phyloP scores from a whole-genome alignment of 2,888 invertebrate genomes.

The Suillia variegata region DNA sequence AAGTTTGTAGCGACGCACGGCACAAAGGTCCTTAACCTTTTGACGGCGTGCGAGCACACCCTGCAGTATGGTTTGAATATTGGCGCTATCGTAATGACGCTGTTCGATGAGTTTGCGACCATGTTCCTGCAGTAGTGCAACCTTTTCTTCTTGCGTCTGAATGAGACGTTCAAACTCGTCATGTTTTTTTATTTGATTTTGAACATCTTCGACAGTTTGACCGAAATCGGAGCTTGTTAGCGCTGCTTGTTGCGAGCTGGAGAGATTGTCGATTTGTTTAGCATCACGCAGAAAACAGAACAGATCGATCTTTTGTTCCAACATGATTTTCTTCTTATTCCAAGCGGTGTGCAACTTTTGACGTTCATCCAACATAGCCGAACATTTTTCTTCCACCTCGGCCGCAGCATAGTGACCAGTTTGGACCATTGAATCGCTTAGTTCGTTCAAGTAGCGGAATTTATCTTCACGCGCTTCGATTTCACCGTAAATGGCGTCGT shows the following conservation, averaged over 20 bases:
- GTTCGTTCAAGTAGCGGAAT: constrained; percentile 74
- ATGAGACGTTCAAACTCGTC: constrained; percentile 93
- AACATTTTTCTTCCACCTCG: constrained; percentile 81
- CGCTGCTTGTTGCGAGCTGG: constrained; percentile 85
- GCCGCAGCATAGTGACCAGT: constrained; percentile 80
- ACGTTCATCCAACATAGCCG: constrained; percentile 77
- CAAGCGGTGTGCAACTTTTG: constrained; percentile 81
- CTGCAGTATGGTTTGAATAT: constrained; percentile 76
- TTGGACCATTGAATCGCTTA: constrained; percentile 83
- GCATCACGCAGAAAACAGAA: constrained; percentile 95
- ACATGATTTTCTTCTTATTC: constrained; percentile 85
- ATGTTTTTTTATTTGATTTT: constrained; percentile 87
- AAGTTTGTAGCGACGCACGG: constrained; percentile 71
- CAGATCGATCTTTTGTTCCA: constrained; percentile 89
- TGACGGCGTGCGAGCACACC: constrained; percentile 76
- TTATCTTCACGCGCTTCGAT: constrained; percentile 87
- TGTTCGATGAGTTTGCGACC: constrained; percentile 86
- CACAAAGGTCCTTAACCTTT: constrained; percentile 70
- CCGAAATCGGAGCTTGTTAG: constrained; percentile 74
- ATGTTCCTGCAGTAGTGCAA: constrained; percentile 79
- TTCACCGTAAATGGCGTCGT: constrained; percentile 80
- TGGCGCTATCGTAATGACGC: constrained; percentile 87
- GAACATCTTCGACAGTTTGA: constrained; percentile 86
- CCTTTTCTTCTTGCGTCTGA: constrained; percentile 84
- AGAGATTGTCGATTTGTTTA: constrained; percentile 86